Evolutionary conservation across 2,113 vertebrate genomes (phyloP).

Genomic region (Amphilophus citrinellus): DNA sequence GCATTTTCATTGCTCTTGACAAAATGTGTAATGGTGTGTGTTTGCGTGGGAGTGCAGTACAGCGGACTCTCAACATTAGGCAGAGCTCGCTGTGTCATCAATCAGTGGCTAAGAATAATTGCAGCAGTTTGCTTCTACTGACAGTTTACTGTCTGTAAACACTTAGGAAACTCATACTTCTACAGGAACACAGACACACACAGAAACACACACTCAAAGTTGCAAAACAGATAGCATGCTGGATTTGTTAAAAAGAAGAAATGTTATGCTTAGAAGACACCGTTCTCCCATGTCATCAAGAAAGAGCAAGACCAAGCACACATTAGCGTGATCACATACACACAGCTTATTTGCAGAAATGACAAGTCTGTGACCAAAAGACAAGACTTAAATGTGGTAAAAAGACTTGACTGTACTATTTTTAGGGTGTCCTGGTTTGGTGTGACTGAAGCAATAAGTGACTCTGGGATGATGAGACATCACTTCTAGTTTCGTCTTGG

Average conservation of each 20-base stretch:
- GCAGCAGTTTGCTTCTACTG: conserved; percentile 60
- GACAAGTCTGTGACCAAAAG: conserved; percentile 20
- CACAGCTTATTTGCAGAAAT: background rate
- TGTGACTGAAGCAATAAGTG: conserved; percentile 57
- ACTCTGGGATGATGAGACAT: conserved; percentile 51
- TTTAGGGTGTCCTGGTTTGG: conserved; percentile 49
- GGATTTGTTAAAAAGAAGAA: background rate
- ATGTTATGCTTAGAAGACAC: background rate
- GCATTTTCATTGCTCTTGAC: conserved; percentile 57
- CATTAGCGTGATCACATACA: background rate
- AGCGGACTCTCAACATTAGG: conserved; percentile 42
- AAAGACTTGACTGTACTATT: conserved; percentile 51
- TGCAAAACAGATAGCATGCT: background rate
- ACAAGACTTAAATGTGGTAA: conserved; percentile 23
- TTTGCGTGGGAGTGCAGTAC: conserved; percentile 29
- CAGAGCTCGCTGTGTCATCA: conserved; percentile 62
- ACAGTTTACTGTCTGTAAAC: conserved; percentile 57
- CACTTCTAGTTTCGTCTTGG: conserved; percentile 41
- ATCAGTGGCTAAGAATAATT: conserved; percentile 69
- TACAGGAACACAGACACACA: background rate
- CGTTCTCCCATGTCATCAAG: background rate
- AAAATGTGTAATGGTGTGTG: conserved; percentile 34
- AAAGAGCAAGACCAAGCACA: background rate
- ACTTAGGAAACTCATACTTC: conserved; percentile 55
- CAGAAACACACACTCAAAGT: background rate